Base-by-base conservation (phyloP, 1,140 invertebrate species). In the Anadara kagoshimensis region DNA sequence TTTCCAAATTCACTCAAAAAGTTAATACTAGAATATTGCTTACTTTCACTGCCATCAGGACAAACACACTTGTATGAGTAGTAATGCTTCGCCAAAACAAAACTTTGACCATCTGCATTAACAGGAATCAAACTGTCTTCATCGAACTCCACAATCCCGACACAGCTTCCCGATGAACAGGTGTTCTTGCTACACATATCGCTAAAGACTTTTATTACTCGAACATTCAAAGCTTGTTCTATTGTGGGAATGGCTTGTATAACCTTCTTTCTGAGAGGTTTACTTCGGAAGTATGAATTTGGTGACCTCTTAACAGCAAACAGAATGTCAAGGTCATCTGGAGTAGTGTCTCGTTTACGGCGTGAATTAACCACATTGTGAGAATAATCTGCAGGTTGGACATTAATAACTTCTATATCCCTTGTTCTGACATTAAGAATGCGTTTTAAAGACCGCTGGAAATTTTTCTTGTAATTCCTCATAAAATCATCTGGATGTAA, bases 401-500 rank as follows among this genome's bases (percentile, higher is more conserved):
- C 93, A 69, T 94, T 94, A 84, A 97, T 92, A n/a, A 92, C 89
- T 1, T 94, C 92, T 7, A 92, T 79, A 77, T 89, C 82, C 20
- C 75, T 84, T 0, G 74, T 70, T 20, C 84, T 75, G 1, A 90
- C 84, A 51, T 81, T 80, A 1, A 90, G 58, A 36, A 84, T 80
- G 29, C 76, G 70, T 41, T 94, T 92, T 10, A 98, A 92, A 0
- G 94, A 93, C 61, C 93, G 91, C 18, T 96, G 88, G 84, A 99
- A 97, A 10, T 93, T 93, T 86, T 95, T 95, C 16, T 94, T 91
- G 87, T 98, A 94, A 76, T 93, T 95, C 0, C 95, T 87, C 12
- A 98, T 91, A 84, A 99, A 99, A 69, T 96, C 93, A 72, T 95
- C 93, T 0, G 95, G 93, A 26, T 92, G 93, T 0, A 98, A 92